A percentile compares a stretch with the other conserved stretches of the same genome.
phyloP scores from a whole-genome alignment of 2,113 vertebrate species.

The Corvus moneduloides region DNA sequence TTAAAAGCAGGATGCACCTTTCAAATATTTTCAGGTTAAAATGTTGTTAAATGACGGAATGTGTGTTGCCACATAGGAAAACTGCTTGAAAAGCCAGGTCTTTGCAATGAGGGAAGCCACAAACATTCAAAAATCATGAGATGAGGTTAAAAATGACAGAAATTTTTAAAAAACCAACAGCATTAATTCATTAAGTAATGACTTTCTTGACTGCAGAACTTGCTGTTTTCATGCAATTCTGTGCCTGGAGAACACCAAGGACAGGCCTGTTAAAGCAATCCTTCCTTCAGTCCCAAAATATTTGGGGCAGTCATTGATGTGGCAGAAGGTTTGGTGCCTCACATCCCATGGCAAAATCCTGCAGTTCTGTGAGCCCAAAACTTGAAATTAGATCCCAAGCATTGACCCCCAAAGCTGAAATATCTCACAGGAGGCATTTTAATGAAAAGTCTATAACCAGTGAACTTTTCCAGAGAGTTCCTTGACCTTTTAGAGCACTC shows the following conservation, averaged over 20 bases:
- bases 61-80: background rate
- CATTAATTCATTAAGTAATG: background rate
- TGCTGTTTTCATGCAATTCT: background rate
- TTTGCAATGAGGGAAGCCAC: background rate
- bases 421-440: background rate
- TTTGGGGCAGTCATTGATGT: fast-evolving
- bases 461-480: background rate
- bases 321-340: background rate
- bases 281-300: background rate
- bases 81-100: background rate
- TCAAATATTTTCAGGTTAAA: background rate
- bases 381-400: background rate
- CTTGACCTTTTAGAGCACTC: background rate
- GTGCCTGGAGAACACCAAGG: background rate
- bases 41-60: background rate
- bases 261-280: background rate
- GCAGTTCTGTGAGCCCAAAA: background rate
- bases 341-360: background rate
- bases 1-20: background rate
- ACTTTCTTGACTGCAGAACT: background rate
- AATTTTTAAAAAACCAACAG: background rate
- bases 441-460: background rate
- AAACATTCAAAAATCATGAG: background rate
- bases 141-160: background rate
- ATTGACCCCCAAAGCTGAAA: background rate